Base-by-base conservation (phyloP, 1,140 invertebrate species). In the Archivesica marissinica region DNA sequence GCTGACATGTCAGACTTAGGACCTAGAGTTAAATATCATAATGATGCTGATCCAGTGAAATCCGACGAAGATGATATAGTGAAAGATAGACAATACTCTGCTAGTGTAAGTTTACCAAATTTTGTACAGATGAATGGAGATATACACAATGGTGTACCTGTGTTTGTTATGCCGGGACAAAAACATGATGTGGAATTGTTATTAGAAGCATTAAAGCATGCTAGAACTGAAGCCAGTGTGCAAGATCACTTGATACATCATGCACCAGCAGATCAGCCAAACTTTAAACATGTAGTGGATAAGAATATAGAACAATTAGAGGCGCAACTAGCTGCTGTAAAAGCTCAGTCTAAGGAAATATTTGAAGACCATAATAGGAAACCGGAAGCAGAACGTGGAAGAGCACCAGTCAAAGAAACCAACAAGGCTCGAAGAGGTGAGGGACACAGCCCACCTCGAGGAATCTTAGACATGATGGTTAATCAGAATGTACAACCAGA, bases 121-220 rank as follows among this genome's bases (percentile, higher is more conserved):
- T 47, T 30, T 25, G n/a, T 70, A 15, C 80, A 75, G 50, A 61
- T 83, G 68, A 75, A 80, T 64, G 85, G 75, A 28, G 85, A 68
- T 41, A 50, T 61, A 61, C 76, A 75, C 64, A 47, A 75, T 38
- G 81, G 81, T 66, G 85, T 87, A 20, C 84, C 88, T 25, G 83
- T 86, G 9, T 89, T 89, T 72, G 81, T 87, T 13, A 87, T 88
- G 81, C 87, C 89, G 28, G 87, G 86, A 28, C 85, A 88, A 52
- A 87, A 82, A 64, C 83, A 87, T 54, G 87, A 90, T 74, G 86
- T 87, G 66, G 61, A 87, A 59, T 81, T 88, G 33, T 77, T 89
- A 25, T 81, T 91, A 11, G 89, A 91, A 56, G 90, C 88, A 28
- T 72, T 91, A 15, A 76, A 86, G 39, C 86, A 89, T 66, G 89